Evolutionary conservation across 2,113 vertebrate species (phyloP).

Genomic region (Paralichthys olivaceus): DNA sequence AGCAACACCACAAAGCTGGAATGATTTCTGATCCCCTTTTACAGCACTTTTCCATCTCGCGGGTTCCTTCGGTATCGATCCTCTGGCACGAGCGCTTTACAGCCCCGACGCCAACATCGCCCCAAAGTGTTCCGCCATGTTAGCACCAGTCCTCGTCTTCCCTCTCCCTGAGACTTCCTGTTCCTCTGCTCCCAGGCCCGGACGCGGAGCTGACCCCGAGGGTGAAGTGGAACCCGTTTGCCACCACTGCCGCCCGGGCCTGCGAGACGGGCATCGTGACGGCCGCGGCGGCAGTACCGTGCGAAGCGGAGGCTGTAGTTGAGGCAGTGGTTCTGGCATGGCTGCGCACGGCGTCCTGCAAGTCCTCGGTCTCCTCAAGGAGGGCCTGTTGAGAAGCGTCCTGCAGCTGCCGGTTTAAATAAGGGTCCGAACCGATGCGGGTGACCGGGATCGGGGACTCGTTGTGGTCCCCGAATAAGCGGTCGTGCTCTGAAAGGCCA

Average conservation of each 20-base stretch:
- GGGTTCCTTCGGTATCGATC: constrained; percentile 3
- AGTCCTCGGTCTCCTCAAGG: constrained; percentile 88
- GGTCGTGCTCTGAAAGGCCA: constrained; percentile 91
- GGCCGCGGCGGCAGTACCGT: constrained; percentile 75
- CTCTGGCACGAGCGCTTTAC: constrained; percentile 10
- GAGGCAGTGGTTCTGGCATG: constrained; percentile 86
- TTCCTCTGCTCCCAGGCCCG: constrained; percentile 77
- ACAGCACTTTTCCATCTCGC: constrained; percentile 35
- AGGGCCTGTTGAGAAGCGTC: constrained; percentile 61
- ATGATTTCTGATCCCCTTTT: constrained; percentile 63
- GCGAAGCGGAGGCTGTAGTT: constrained; percentile 73
- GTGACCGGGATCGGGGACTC: constrained; percentile 82
- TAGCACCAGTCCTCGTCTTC: constrained; percentile 98
- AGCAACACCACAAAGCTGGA: constrained; percentile 62
- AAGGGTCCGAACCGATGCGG: constrained; percentile 90
- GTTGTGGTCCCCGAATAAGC: constrained; percentile 79
- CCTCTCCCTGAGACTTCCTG: constrained; percentile 89
- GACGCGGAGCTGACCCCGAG: constrained; percentile 79
- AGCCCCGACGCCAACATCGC: constrained; percentile 76
- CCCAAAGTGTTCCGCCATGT: constrained; percentile 60
- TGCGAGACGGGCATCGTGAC: constrained; percentile 79
- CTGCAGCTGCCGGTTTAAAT: constrained; percentile 83
- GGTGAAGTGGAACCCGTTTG: constrained; percentile 95
- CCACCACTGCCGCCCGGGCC: constrained; percentile 83
- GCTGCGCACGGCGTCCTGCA: constrained; percentile 91